Evolutionary conservation across 2,888 invertebrate species (phyloP).

Genomic region (Scelioninae gen. 2): DNA sequence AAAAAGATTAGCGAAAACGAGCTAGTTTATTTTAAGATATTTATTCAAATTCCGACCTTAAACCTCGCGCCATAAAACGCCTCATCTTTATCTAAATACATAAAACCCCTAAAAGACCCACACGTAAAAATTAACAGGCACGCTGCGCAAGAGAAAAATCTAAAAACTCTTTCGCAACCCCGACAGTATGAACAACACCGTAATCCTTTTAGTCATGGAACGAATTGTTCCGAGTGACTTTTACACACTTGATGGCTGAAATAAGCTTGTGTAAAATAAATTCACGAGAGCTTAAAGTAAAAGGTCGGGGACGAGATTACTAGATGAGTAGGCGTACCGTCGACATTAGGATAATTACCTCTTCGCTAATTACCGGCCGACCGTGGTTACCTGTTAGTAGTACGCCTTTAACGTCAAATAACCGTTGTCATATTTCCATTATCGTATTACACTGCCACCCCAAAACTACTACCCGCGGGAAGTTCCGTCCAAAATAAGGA

Average conservation of each 20-base stretch:
- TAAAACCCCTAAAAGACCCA: no score
- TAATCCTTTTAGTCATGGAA: constrained; percentile 21
- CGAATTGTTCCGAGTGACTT: constrained; percentile 38
- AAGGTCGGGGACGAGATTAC: constrained; percentile 53
- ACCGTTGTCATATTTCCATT: constrained; percentile 58
- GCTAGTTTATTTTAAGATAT: background rate
- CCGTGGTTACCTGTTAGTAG: constrained; percentile 55
- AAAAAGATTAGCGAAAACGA: background rate
- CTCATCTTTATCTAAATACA: constrained; percentile 7
- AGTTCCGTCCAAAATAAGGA: constrained; percentile 23
- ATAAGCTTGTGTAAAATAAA: constrained; percentile 53
- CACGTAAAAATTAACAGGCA: no score
- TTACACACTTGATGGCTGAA: constrained; percentile 31
- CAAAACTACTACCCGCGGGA: constrained; percentile 22
- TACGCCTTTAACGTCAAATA: constrained; percentile 54
- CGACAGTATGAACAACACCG: constrained; percentile 5
- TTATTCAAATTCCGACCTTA: background rate
- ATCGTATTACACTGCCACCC: constrained; percentile 52
- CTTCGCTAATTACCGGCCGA: constrained; percentile 55
- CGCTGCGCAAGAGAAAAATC: no score
- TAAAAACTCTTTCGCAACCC: background rate
- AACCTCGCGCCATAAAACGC: background rate
- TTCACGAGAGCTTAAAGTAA: constrained; percentile 43
- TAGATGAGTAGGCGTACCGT: constrained; percentile 54
- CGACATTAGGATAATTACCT: constrained; percentile 59